These are phyloP conservation scores for Anniella stebbinsi DNA, from an alignment of 2,797 vertebrate genomes.

Conservation along the genomic window DNA sequence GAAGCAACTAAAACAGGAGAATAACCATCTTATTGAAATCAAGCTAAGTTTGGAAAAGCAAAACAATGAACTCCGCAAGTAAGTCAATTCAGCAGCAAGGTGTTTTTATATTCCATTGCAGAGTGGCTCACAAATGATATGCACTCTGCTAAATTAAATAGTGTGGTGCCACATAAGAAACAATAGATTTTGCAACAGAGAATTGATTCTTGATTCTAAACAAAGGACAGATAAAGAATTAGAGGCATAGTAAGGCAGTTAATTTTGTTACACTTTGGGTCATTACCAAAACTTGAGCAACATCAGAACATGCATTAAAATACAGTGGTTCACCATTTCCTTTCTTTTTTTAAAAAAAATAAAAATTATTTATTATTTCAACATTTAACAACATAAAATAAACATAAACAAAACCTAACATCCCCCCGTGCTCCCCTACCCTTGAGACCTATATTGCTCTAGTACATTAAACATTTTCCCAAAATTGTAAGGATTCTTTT, in stretches of 20 bases:
- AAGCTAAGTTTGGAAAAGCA: constrained; percentile 96
- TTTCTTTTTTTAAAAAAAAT: too few species aligned
- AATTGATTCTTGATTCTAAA: not conserved
- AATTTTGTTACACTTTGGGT: not conserved
- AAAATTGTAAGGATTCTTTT: too few species aligned
- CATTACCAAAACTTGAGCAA: not conserved
- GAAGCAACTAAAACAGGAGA: constrained; percentile 97
- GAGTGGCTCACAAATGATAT: not conserved
- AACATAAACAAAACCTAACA: too few species aligned
- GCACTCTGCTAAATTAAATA: not conserved
- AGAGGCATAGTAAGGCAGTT: not conserved
- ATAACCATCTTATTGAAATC: constrained; percentile 95
- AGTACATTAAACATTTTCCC: too few species aligned
- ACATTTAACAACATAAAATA: too few species aligned
- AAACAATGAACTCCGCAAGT: constrained; percentile 97
- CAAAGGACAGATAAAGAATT: not conserved
- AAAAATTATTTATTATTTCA: too few species aligned
- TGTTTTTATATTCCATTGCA: not conserved
- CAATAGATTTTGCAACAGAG: not conserved
- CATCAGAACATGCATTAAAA: not conserved
- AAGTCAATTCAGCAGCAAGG: constrained; percentile 41
- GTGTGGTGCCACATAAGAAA: not conserved
- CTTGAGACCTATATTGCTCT: too few species aligned
- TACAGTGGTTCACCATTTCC: not conserved
- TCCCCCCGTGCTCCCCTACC: too few species aligned